Base-by-base conservation (phyloP, 1,140 invertebrate genomes). In the Potamilus streckersoni region DNA sequence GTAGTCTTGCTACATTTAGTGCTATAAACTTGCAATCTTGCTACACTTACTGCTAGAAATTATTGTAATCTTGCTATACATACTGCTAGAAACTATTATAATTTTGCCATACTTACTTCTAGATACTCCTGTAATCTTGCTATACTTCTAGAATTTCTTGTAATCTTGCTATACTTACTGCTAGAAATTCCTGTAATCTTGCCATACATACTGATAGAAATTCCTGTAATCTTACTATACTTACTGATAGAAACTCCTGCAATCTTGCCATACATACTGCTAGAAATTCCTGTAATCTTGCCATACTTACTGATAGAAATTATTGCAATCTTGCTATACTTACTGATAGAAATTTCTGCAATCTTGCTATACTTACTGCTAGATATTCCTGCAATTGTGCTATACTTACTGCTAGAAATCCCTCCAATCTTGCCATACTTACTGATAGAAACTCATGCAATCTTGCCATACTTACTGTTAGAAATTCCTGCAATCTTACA, bases 51-150 rank as follows among this genome's bases (percentile, higher is more conserved):
- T 5, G 98, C 98, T 69, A 99, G 90, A 88, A 99, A 99, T 89
- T 99, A 98, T 86, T 99, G 98, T 93, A 99, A 96, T 76, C 98
- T 93, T 85, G 98, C 97, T 86, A 31, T 31, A 31, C 4, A 3
- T 31, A 31, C 27, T 31, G 27, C 27, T 31, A 31, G 2, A 31
- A 31, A 31, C 27, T 31, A 2, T 2, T 31, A 2, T 31, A 31
- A 31, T 31, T 2, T 31, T 49, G 38, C 38, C 38, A 81, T 62
- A 85, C 89, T 90, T 90, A 94, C 93, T 5, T 98, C 98, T 69
- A 99, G 90, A 88, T 99, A 99, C 89, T 99, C 98, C 85, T 99
- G 98, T 93, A 99, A 96, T 76, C 98, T 93, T 85, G 98, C 97
- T 38, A 81, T 62, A 85, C 89, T 90, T 90, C 98, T 69, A 99